These are phyloP conservation scores for Fregetta grallaria DNA, from an alignment of 2,113 vertebrate species.

Conservation along the genomic window DNA sequence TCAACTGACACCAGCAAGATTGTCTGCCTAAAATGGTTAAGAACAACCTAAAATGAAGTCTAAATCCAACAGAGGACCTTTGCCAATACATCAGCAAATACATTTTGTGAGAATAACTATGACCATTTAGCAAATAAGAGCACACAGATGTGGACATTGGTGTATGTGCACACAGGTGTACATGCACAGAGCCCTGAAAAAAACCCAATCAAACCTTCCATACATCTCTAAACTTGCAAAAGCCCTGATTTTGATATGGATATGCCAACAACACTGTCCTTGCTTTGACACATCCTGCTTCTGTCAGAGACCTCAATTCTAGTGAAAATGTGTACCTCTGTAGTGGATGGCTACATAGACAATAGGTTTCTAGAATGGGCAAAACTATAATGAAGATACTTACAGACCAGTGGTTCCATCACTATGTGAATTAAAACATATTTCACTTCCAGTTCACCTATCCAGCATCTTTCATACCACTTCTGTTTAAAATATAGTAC, in stretches of 20 bases:
- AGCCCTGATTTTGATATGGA: not conserved
- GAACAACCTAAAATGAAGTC: not conserved
- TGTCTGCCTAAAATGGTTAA: not conserved
- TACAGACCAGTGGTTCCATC: not conserved
- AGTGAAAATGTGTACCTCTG: not conserved
- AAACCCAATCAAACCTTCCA: not conserved
- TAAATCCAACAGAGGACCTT: not conserved
- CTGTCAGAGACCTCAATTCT: not conserved
- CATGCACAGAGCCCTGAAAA: not conserved
- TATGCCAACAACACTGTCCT: not conserved
- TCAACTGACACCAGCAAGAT: not conserved
- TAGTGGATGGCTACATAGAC: not conserved
- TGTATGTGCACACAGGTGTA: not conserved
- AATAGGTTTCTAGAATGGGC: not conserved
- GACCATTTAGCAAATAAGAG: not conserved
- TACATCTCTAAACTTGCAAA: not conserved
- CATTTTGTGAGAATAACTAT: not conserved
- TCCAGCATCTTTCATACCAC: not conserved
- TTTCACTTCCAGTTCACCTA: not conserved
- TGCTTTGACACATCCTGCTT: not conserved
- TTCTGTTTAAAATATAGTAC: constrained; percentile 12
- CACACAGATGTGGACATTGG: not conserved
- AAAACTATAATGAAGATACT: not conserved
- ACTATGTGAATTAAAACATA: not conserved
- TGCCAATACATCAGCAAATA: not conserved